phyloP scores from a whole-genome alignment of 2,888 invertebrate species.

The Calliphora vomitoria region DNA sequence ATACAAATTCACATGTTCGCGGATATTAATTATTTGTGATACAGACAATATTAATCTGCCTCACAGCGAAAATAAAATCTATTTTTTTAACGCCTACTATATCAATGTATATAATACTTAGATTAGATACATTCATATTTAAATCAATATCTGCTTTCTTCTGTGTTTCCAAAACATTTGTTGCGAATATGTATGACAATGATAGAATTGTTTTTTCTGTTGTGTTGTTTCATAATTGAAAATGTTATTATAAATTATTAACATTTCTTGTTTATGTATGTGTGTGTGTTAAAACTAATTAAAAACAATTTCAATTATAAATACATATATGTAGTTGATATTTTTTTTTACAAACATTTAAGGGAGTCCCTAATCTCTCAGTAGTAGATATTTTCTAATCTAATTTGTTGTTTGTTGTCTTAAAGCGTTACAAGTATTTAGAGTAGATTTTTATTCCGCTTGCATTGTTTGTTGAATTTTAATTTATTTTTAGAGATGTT shows the following conservation, averaged over 20 bases:
- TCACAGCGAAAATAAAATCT: too few relatives aligned
- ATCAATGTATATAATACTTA: too few relatives aligned
- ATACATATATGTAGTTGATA: constrained; percentile 17
- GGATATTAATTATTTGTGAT: neutral
- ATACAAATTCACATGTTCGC: neutral
- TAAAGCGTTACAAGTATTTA: neutral
- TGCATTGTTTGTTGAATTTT: constrained; percentile 4
- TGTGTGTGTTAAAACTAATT: constrained; percentile 32
- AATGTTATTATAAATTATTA: constrained; percentile 6
- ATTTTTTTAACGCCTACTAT: too few relatives aligned
- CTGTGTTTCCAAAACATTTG: constrained; percentile 46
- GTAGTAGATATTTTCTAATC: neutral
- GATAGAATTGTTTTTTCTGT: constrained; percentile 3
- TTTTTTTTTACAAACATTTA: constrained; percentile 36
- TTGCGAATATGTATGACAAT: constrained; percentile 1
- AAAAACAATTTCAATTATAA: constrained; percentile 50
- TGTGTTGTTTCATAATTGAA: constrained; percentile 13
- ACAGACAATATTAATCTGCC: neutral
- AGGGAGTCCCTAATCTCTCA: constrained; percentile 9
- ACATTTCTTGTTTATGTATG: constrained; percentile 18
- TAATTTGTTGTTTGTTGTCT: constrained; percentile 9
- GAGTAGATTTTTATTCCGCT: neutral
- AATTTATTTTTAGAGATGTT: constrained; percentile 10
- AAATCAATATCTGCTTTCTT: constrained; percentile 5
- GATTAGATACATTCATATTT: neutral